phyloP scores from a whole-genome alignment of 2,113 vertebrate genomes.

The Neopipo cinnamomea region DNA sequence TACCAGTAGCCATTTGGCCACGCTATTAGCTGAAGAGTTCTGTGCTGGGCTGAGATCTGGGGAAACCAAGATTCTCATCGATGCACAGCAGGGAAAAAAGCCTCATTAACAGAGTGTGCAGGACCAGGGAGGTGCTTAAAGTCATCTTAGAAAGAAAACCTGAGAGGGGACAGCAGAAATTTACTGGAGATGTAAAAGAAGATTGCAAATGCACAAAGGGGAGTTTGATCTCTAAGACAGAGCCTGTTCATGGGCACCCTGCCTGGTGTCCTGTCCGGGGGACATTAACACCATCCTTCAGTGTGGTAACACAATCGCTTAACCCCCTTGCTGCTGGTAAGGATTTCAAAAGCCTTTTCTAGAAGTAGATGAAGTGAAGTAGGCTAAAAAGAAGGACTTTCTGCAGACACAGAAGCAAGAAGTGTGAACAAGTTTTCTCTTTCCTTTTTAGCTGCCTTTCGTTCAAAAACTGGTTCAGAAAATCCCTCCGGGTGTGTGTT shows the following conservation, averaged over 20 bases:
- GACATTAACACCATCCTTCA: no score
- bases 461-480: neutral
- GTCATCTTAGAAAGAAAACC: neutral
- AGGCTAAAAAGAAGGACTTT: neutral
- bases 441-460: neutral
- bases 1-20: neutral
- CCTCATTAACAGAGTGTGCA: neutral
- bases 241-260: rapidly evolving
- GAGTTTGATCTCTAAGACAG: neutral
- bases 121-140: neutral
- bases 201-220: neutral
- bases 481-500: rapidly evolving
- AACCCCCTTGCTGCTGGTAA: neutral
- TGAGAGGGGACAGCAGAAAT: neutral
- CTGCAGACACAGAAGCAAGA: neutral
- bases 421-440: neutral
- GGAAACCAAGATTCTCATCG: neutral
- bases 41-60: neutral
- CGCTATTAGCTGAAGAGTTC: neutral
- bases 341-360: neutral
- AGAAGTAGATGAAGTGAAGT: neutral
- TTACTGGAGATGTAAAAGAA: neutral
- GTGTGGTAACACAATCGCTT: rapidly evolving
- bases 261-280: rapidly evolving
- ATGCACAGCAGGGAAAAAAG: neutral